Base-by-base conservation (phyloP, 2,888 invertebrate species). In the Drosophila yooni region DNA sequence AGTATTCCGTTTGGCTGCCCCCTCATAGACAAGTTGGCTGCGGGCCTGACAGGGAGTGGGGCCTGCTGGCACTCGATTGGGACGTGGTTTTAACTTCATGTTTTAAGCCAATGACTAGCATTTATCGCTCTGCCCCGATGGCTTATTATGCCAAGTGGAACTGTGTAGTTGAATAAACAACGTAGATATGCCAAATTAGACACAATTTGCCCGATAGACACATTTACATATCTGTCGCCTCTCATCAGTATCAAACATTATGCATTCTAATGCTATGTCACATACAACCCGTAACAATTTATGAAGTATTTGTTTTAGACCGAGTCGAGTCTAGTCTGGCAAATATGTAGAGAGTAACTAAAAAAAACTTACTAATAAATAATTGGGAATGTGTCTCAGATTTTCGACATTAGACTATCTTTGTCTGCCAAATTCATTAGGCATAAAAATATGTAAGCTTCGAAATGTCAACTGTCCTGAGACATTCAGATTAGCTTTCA, bases 1-100 rank as follows among this genome's bases (percentile, higher is more conserved):
- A 77, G 74, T 74, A 86, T 76, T 78, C 48, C 71, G 46, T 71
- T 80, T 54, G 60, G 29, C 38, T 80, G 53, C 33, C 33, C 70
- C 38, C 13, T 25, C 54, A 69, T 63, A 64, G 62, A 33, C 25
- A 54, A 13, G 33, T 10, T 13, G 25, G 18, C 46, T 46, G 25
- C 7, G 46, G 46, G 25, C 15, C 21, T 13, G 3, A 2, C 7
- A 8, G 25, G 15, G 21, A 31, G 8, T 15, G 21, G 46, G 8
- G 15, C 4, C 46, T 46, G 25, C 46, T 46, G 25, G 46, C 21
- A 46, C 15, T 46, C 25, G 18, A 53, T 36, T 46, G 33, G 31
- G 38, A 40, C 27, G 2, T 33, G 48, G 38, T 31, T 48, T 60
- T 21, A 21, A 21, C 21, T 21, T 25, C 15, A 57, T 36, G 25